Conservation (phyloP, 2,888 invertebrate genomes). For the Athripsodes cinereus region DNA sequence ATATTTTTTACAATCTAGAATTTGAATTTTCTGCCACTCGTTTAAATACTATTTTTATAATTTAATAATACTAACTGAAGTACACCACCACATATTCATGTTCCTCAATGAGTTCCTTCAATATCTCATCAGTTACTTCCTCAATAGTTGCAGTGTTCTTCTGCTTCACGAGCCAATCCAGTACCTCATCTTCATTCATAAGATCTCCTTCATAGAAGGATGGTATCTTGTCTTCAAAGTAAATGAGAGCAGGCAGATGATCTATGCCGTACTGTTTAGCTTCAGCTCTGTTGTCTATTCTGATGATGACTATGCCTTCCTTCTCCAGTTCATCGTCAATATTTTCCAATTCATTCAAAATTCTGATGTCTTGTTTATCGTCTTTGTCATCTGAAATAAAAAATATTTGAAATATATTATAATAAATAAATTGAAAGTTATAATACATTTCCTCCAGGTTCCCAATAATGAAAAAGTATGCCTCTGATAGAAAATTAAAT, state of each 20-base stretch:
- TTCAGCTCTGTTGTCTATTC: conserved; percentile 84
- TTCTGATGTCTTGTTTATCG: conserved; percentile 81
- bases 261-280: conserved; percentile 88
- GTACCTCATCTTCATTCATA: conserved; percentile 85
- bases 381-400: conserved; percentile 73
- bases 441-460: too few relatives aligned
- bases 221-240: conserved; percentile 88
- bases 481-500: too few relatives aligned
- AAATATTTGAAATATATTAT: background rate
- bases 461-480: too few relatives aligned
- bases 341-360: conserved; percentile 84
- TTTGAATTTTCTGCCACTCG: too few relatives aligned
- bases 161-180: conserved; percentile 84
- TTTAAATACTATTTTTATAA: background rate
- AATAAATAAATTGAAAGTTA: background rate
- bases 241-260: conserved; percentile 77
- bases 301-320: conserved; percentile 84
- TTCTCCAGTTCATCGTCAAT: conserved; percentile 88
- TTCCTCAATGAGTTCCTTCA: conserved; percentile 77
- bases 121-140: conserved; percentile 88
- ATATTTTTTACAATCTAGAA: too few relatives aligned
- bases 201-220: conserved; percentile 88
- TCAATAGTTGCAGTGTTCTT: conserved; percentile 88
- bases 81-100: conserved; percentile 93
- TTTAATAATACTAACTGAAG: conserved; percentile 59